phyloP scores from a whole-genome alignment of 2,797 vertebrate genomes.

The Graptemys geographica region DNA sequence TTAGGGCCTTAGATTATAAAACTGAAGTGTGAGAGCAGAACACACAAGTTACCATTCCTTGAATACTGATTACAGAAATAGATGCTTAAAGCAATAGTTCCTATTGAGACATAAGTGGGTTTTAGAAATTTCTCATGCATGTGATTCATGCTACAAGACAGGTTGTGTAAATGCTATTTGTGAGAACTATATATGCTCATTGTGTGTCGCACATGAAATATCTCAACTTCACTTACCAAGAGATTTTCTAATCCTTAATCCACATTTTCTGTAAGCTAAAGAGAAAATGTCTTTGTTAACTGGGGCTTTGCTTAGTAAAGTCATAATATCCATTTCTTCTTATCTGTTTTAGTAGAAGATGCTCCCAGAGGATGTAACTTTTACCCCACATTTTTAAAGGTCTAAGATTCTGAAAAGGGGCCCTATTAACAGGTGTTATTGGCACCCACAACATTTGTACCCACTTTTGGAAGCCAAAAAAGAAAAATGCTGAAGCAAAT shows the following conservation, averaged over 20 bases:
- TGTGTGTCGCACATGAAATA: conserved; percentile 47
- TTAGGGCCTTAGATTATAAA: background rate
- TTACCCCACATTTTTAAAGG: background rate
- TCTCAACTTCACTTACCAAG: conserved; percentile 44
- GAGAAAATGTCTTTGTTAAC: conserved; percentile 53
- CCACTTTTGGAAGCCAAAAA: background rate
- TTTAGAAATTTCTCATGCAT: conserved; percentile 26
- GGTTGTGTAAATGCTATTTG: conserved; percentile 14
- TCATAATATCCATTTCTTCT: background rate
- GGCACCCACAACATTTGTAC: background rate
- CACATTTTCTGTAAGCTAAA: conserved; percentile 35
- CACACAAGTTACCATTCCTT: background rate
- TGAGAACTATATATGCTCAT: background rate
- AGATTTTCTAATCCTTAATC: conserved; percentile 55
- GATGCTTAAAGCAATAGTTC: background rate
- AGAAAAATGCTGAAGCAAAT: background rate
- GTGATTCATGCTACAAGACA: conserved; percentile 49
- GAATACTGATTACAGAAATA: background rate
- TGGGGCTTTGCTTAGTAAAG: conserved; percentile 17
- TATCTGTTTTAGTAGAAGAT: conserved; percentile 19
- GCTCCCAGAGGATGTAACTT: background rate
- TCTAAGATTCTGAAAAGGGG: background rate
- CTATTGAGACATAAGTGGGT: conserved; percentile 33
- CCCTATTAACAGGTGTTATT: background rate
- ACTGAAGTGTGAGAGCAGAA: background rate